Base-by-base conservation (phyloP, 2,888 invertebrate genomes). In the Dryomyza anilis region DNA sequence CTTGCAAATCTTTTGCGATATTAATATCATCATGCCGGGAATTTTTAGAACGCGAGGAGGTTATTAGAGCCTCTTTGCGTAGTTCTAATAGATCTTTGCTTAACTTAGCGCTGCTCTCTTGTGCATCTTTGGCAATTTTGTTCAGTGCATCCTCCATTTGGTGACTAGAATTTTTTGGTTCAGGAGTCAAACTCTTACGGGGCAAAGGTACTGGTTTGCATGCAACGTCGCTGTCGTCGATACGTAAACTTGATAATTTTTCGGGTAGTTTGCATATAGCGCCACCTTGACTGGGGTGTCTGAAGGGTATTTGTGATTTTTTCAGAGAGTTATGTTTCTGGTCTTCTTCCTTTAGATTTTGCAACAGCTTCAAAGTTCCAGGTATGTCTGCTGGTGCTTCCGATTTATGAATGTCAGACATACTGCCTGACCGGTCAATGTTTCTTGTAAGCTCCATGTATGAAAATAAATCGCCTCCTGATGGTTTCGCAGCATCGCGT, bases 91-190 rank as follows among this genome's bases (percentile, higher is more conserved):
- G 82, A 68, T 91, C 90, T 69, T 87, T 86, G n/a, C 88, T 88
- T 73, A 89, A 79, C 73, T 89, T 88, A 70, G 89, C 89, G 76
- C 90, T 91, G 50, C 90, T 90, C 76, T 90, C 90, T 83, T 89
- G 88, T 14, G 91, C 91, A 85, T 92, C 92, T 76, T 88, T 88
- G 12, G 91, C 91, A 66, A 92, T 85, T 78, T 89, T 88, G 73
- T 89, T 89, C 58, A 92, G 83, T 39, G 91, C 87, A 76, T 91
- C 91, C 79, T 91, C 91, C 79, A 91, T 82, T 66, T 86, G 84
- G 82, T 67, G 85, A 82, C 76, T 83, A 82, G 74, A 84, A 3
- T 57, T 61, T 36, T 55, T 23, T 78, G 82, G 85, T 72, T 84
- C 86, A 74, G 78, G 88, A 77, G 83, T 81, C 0, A 80, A 58